These are phyloP conservation scores for Labeo rohita DNA, from an alignment of 2,113 vertebrate species.

Conservation along the genomic window DNA sequence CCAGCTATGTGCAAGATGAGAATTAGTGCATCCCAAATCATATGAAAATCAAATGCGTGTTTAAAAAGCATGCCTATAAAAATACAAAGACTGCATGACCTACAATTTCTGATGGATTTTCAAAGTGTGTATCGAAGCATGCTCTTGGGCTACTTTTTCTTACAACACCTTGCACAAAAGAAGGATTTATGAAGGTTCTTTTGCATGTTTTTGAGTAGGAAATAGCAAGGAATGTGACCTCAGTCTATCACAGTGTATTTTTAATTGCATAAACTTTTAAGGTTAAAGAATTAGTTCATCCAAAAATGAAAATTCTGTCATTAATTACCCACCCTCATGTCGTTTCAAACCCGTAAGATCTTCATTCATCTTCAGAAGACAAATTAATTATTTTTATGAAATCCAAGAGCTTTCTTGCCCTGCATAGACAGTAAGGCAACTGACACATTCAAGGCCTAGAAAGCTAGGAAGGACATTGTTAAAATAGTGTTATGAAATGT, in stretches of 20 bases:
- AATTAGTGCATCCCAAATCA: background rate
- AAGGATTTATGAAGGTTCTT: background rate
- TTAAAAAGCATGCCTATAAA: background rate
- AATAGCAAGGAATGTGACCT: background rate
- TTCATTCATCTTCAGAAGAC: no score
- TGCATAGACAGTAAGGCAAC: no score
- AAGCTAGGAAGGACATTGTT: no score
- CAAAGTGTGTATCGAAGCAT: background rate
- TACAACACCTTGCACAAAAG: background rate
- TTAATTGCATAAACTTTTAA: background rate
- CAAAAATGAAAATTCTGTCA: no score
- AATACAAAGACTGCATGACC: background rate
- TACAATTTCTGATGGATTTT: background rate
- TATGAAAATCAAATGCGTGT: background rate
- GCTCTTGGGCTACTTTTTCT: background rate
- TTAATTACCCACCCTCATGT: no score
- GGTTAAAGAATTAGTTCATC: background rate
- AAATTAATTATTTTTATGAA: no score
- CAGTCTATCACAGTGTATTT: background rate
- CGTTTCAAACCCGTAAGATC: no score
- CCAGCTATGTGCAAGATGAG: conserved; percentile 7
- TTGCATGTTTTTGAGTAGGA: background rate
- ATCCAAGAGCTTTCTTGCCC: no score
- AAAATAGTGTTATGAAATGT: no score
- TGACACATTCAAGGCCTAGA: no score